phyloP scores from a whole-genome alignment of 2,797 vertebrate species.

The Pogoniulus pusillus region DNA sequence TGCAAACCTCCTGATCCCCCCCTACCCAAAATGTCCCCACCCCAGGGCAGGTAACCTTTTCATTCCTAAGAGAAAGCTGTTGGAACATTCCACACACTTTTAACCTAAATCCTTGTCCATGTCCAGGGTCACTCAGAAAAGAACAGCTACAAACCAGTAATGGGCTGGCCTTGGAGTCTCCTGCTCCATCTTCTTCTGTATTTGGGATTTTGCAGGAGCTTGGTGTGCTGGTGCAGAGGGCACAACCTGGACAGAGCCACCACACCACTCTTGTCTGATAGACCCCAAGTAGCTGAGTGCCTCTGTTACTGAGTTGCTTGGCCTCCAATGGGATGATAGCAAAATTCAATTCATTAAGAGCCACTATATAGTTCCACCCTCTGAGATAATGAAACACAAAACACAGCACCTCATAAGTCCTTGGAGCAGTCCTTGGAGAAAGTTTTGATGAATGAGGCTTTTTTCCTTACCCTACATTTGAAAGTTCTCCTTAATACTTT shows the following conservation, averaged over 20 bases:
- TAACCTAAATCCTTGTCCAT: not conserved
- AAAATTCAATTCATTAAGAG: not conserved
- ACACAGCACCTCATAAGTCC: not conserved
- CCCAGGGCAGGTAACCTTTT: fast-evolving
- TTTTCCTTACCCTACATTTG: slow-evolving; percentile 11
- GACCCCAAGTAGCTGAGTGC: not conserved
- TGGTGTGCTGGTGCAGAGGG: fast-evolving
- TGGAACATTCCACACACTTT: not conserved
- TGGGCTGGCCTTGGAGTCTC: not conserved
- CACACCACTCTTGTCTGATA: not conserved
- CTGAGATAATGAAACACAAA: not conserved
- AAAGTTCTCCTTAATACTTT: slow-evolving; percentile 16
- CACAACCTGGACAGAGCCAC: not conserved
- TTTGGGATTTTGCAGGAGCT: not conserved
- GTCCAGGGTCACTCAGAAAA: not conserved
- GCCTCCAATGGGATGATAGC: not conserved
- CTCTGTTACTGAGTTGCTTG: not conserved
- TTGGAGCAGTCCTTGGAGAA: not conserved
- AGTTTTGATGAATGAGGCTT: not conserved
- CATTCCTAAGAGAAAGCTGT: not conserved
- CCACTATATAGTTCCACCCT: not conserved
- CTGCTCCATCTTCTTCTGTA: not conserved
- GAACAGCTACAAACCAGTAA: not conserved
- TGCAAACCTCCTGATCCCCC: not conserved
- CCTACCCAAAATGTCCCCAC: not conserved